These are phyloP conservation scores for Fulica atra DNA, from an alignment of 2,113 vertebrate genomes.

Conservation along the genomic window DNA sequence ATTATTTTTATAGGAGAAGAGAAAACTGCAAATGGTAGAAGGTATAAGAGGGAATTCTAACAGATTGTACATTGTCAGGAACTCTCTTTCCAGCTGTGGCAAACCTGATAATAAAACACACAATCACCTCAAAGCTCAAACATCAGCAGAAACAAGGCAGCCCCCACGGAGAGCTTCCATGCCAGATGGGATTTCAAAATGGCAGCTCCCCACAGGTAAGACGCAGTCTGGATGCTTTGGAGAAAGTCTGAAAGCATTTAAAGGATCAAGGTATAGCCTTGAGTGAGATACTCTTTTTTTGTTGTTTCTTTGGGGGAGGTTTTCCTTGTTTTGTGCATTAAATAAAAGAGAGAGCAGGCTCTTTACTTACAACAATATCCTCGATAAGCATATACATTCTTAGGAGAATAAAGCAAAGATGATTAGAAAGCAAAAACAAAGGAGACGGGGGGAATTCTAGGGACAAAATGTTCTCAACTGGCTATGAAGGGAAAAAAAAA, in stretches of 20 bases:
- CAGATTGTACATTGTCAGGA: conserved; percentile 41
- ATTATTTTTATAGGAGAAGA: conserved; percentile 43
- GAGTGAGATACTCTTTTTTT: neutral
- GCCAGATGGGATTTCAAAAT: conserved; percentile 44
- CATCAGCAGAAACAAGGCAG: conserved; percentile 57
- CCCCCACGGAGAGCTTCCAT: conserved; percentile 28
- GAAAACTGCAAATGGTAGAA: conserved; percentile 44
- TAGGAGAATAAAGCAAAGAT: neutral
- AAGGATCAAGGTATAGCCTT: conserved; percentile 29
- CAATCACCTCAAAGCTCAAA: conserved; percentile 30
- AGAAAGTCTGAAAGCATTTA: conserved; percentile 40
- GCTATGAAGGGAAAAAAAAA: neutral
- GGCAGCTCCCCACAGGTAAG: conserved; percentile 26
- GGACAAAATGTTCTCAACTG: conserved; percentile 51
- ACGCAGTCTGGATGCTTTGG: conserved; percentile 10
- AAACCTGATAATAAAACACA: conserved; percentile 60
- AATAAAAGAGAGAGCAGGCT: neutral
- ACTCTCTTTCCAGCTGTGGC: conserved; percentile 52
- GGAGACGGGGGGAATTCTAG: conserved; percentile 7
- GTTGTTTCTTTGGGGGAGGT: neutral
- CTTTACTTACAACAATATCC: neutral
- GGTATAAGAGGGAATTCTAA: conserved; percentile 39
- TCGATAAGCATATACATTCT: neutral
- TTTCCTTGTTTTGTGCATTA: neutral
- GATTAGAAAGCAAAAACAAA: conserved; percentile 45